These are phyloP conservation scores for Mesocentrotus franciscanus DNA, from an alignment of 53 echinoderm and acorn worm genomes.

Conservation along the genomic window DNA sequence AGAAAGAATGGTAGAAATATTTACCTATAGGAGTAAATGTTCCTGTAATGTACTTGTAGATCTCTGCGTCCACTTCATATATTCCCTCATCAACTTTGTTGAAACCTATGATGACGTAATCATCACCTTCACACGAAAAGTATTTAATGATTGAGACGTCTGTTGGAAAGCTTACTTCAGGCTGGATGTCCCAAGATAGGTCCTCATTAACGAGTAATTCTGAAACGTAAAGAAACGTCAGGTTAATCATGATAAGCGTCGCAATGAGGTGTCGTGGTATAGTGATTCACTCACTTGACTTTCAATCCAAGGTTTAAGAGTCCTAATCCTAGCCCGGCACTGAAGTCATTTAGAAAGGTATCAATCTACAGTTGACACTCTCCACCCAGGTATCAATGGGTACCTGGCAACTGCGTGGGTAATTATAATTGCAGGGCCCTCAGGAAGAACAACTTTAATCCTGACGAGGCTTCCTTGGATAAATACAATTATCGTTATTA, in stretches of 20 bases:
- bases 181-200: constrained; percentile 53
- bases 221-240: not conserved
- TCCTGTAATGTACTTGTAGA: constrained; percentile 55
- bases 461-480: no score
- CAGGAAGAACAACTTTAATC: no score
- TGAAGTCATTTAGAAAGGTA: no score
- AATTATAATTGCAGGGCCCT: not conserved
- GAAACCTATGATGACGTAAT: constrained; percentile 75
- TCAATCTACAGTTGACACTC: no score
- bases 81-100: constrained; percentile 60
- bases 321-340: no score
- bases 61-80: constrained; percentile 58
- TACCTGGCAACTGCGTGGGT: no score
- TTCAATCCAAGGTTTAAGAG: no score
- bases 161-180: constrained; percentile 34
- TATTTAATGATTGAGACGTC: constrained; percentile 66
- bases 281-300: no score
- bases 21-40: constrained; percentile 51
- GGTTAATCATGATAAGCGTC: not conserved
- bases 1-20: not conserved
- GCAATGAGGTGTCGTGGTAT: no score
- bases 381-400: no score
- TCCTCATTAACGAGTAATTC: constrained; percentile 21
- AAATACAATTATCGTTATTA: no score
- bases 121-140: constrained; percentile 64